Evolutionary conservation across 2,888 invertebrate genomes (phyloP).

Genomic region (Parnassius orleans): DNA sequence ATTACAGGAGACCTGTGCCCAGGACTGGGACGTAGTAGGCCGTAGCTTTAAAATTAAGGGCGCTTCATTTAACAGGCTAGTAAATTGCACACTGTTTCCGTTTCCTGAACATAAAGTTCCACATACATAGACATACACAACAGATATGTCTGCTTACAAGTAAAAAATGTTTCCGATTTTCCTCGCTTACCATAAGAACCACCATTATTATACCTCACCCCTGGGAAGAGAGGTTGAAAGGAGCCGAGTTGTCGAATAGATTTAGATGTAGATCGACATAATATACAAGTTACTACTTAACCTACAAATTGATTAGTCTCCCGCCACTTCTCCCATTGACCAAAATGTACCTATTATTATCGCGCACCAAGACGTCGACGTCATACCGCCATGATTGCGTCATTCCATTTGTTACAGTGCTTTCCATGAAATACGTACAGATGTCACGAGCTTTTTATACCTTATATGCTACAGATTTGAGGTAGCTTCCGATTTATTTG

Average conservation of each 20-base stretch:
- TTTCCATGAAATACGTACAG: slow-evolving; percentile 5
- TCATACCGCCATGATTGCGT: slow-evolving; percentile 3
- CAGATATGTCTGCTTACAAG: too few species aligned
- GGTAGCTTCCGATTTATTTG: slow-evolving; percentile 14
- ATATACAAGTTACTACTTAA: not conserved
- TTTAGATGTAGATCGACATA: not conserved
- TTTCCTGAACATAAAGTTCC: too few species aligned
- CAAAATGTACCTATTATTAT: slow-evolving; percentile 9
- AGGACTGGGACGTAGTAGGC: too few species aligned
- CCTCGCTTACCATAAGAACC: too few species aligned
- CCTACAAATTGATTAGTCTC: slow-evolving; percentile 18
- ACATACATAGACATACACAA: too few species aligned
- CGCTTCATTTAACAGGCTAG: too few species aligned
- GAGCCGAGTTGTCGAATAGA: slow-evolving; percentile 16
- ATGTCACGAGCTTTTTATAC: slow-evolving; percentile 14
- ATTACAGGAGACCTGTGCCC: too few species aligned
- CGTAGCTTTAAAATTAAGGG: too few species aligned
- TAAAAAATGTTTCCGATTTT: too few species aligned
- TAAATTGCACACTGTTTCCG: too few species aligned
- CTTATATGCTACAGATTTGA: slow-evolving; percentile 6
- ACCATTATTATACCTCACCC: not conserved
- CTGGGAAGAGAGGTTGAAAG: not conserved
- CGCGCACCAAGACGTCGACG: not conserved
- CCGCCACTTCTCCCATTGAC: slow-evolving; percentile 5
- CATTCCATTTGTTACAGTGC: slow-evolving; percentile 11